Base-by-base conservation (phyloP, 2,888 invertebrate species). In the Ichneumoninae sp. region DNA sequence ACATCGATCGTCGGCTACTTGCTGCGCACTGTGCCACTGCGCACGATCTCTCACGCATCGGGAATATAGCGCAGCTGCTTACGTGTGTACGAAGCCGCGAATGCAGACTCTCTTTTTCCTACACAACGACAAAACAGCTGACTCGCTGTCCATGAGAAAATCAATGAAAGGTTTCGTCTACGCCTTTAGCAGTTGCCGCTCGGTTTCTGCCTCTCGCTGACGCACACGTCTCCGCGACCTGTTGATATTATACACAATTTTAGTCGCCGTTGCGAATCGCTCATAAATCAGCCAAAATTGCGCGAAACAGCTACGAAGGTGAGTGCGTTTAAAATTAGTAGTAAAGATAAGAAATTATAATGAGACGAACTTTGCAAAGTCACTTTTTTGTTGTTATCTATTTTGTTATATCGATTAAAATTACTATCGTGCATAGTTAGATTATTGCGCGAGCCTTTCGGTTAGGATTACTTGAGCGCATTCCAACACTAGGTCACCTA, bases 291-390 rank as follows among this genome's bases (percentile, higher is more conserved):
- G 74, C 63, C 63, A 75, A 75, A 75, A 75, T 75, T 75, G 63
- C 44, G 50, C 74, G 74, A 13, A 75, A 65, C 63, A 75, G 33
- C 13, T 75, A 75, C 74, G 74, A 75, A 36, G 65, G 74, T 75
- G 22, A 75, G 74, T 65, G 0, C 5, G 22, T 33, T 63, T 30
- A 5, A 30, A 30, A 63, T 63, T 16, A 6, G 33, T 7, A 13
- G 16, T 16, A n/a, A 33, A 1, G n/a, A 33, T 30, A 63, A 63
- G 19, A 30, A 63, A 33, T 16, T 16, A 16, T 33, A n/a, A 57
- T 5, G 6, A 16, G 5, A 63, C 16, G 30, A n/a, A 13, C 33
- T 63, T 26, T 30, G 1, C 16, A 63, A 5, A 33, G n/a, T 33
- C 33, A 33, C 30, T 30, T 26, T 30, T 63, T 26, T 6, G 6